Evolutionary conservation across 1,140 invertebrate genomes (phyloP), one percentile per base, ranked within the genome.

Genomic region (Eumeta japonica): DNA sequence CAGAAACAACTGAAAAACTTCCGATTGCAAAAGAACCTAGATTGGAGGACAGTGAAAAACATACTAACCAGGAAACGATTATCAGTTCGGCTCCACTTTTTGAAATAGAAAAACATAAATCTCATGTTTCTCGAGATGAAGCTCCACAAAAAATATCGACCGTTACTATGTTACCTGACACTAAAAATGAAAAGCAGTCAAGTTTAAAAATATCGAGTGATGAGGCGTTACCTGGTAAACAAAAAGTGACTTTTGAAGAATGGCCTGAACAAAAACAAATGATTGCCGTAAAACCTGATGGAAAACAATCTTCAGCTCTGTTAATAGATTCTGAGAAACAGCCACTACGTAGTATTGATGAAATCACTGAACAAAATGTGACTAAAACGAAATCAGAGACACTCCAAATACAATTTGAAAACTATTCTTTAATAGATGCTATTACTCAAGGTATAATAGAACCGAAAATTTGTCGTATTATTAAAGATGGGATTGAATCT

Each of bases 371-470:
- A 52, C 64, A 71, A 56, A 71, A 63, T 49, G 52, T 63, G 10
- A 63, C 56, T 3, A 68, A 64, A 52, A 43, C 53, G 5, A 59
- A 60, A 52, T 30, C 50, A 2, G 55, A 60, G 42, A 24, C 46
- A 2, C 15, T 51, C 2, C 52, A 64, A 50, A 45, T 60, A 36
- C 33, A 64, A 17, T 64, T 57, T 43, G 71, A 79, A 62, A 75
- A 76, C 41, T 60, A 81, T 30, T 55, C 58, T 58, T 77, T 85
- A 34, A 77, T 77, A 16, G 86, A 91, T 64, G 89, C 90, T 2
- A 89, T 93, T 41, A 66, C 79, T 17, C 79, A 84, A 53, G 79
- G 83, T 20, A 79, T 87, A 49, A 86, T 94, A 34, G 81, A 90
- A 53, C 83, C 88, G 10, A 80, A 83, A 51, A 79, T 81, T 28